Percentiles rank a stretch among this genome's conserved stretches.
Conservation (phyloP, 1,140 invertebrate species). For the Neotoxoptera formosana region DNA sequence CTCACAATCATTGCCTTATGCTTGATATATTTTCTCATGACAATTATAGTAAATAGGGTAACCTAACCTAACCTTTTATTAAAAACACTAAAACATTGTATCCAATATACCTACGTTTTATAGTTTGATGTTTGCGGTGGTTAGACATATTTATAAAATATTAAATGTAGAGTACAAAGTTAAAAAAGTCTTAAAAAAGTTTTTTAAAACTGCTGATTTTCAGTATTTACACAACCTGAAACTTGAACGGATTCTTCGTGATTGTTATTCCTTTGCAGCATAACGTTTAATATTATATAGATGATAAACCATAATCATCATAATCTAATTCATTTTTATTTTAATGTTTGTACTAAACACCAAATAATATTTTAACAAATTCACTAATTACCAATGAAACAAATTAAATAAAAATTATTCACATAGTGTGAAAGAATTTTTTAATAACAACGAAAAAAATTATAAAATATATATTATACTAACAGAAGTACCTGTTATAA, state of each 20-base stretch:
- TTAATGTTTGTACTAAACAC: neutral
- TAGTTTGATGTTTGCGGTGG: neutral
- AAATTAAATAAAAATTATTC: neutral
- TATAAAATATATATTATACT: neutral
- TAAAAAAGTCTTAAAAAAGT: neutral
- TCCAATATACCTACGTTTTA: neutral
- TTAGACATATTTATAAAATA: neutral
- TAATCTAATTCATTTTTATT: neutral
- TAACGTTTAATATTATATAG: neutral
- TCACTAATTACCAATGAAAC: neutral
- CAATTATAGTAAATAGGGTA: neutral
- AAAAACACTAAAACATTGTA: conserved; percentile 2
- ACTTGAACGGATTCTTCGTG: neutral
- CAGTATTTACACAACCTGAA: neutral
- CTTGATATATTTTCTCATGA: conserved; percentile 31
- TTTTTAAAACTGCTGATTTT: neutral
- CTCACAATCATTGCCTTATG: conserved; percentile 37
- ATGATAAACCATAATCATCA: neutral
- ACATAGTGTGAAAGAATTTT: neutral
- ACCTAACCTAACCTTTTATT: neutral
- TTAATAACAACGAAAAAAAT: neutral
- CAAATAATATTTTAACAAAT: neutral
- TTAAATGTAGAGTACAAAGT: neutral
- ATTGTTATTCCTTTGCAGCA: neutral
- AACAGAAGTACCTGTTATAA: neutral